Percentiles rank a stretch among this genome's conserved stretches.
phyloP scores from a whole-genome alignment of 2,113 vertebrate species.

The Xyrauchen texanus region DNA sequence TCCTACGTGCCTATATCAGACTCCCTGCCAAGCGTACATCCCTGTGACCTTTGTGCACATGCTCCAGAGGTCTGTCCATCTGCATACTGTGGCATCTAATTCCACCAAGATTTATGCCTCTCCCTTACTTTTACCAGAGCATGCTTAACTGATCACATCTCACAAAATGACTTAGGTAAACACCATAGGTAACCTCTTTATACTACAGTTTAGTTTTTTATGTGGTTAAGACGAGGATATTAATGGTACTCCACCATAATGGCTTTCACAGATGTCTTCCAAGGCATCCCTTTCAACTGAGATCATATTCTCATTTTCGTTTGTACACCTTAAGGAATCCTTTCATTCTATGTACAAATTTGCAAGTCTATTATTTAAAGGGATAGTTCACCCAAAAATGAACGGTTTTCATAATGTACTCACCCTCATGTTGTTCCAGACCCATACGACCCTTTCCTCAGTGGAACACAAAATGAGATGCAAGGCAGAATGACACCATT shows the following conservation, averaged over 20 bases:
- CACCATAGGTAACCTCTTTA: slow-evolving; percentile 20
- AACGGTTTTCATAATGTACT: no score
- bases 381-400: no score
- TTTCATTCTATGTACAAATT: no score
- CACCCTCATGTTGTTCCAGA: no score
- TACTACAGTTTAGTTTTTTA: slow-evolving; percentile 27
- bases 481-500: no score
- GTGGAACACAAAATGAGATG: no score
- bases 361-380: no score
- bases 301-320: not conserved
- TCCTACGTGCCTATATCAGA: slow-evolving; percentile 42
- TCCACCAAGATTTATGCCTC: slow-evolving; percentile 56
- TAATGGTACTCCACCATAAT: not conserved
- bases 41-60: slow-evolving; percentile 35
- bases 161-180: not conserved
- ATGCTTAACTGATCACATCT: slow-evolving; percentile 23
- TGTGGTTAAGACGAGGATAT: not conserved
- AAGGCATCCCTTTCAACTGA: not conserved
- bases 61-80: not conserved
- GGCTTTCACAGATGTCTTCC: not conserved
- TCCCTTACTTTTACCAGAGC: slow-evolving; percentile 35
- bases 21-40: slow-evolving; percentile 30
- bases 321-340: not conserved
- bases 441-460: no score
- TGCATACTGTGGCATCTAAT: slow-evolving; percentile 46